Evolutionary conservation across 2,113 vertebrate species (phyloP).

Genomic region (Bostrychus sinensis): DNA sequence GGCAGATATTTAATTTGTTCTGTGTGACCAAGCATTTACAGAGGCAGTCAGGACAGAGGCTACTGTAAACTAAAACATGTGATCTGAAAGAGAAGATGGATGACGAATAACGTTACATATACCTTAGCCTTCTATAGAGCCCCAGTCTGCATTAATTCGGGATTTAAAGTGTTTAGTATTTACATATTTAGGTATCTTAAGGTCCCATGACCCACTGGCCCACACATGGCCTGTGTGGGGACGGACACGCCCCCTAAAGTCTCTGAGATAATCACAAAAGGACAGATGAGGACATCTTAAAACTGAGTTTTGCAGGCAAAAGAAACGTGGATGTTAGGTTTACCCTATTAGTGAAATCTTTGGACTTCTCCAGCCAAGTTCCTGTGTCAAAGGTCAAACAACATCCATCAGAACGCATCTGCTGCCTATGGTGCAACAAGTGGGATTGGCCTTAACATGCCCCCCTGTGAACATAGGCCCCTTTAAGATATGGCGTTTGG

Average conservation of each 20-base stretch:
- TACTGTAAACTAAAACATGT: too few species aligned
- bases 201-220: slow-evolving; percentile 43
- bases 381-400: slow-evolving; percentile 7
- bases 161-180: too few species aligned
- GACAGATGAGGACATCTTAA: slow-evolving; percentile 1
- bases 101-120: too few species aligned
- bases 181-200: not conserved
- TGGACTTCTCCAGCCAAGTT: slow-evolving; percentile 21
- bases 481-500: not conserved
- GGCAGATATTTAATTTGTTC: slow-evolving; percentile 13
- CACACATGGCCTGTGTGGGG: slow-evolving; percentile 35
- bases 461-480: not conserved
- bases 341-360: slow-evolving; percentile 12
- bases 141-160: too few species aligned
- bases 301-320: not conserved
- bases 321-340: not conserved
- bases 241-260: slow-evolving; percentile 56
- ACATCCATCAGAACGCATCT: not conserved
- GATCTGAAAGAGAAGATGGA: not conserved
- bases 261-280: not conserved
- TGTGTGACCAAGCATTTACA: slow-evolving; percentile 1
- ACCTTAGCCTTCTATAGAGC: too few species aligned
- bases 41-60: not conserved
- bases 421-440: slow-evolving; percentile 1
- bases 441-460: not conserved